Percentiles rank a stretch among this genome's conserved stretches.
Evolutionary conservation across 2,113 vertebrate genomes (phyloP).

Genomic region (Myrmecobius fasciatus): DNA sequence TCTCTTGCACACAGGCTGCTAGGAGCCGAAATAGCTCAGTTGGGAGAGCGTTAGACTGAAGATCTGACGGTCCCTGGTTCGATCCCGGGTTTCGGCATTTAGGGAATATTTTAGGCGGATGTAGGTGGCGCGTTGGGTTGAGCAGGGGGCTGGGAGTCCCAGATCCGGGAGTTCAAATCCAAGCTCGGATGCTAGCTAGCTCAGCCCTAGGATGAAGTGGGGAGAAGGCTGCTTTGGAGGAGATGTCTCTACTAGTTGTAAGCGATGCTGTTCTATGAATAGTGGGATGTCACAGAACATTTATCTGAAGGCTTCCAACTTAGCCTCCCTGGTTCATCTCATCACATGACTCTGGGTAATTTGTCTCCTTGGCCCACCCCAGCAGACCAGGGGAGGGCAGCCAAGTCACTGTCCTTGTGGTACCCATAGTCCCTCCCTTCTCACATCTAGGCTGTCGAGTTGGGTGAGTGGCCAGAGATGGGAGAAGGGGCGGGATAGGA

Average conservation of each 20-base stretch:
- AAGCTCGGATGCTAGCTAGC: neutral
- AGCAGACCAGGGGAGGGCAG: neutral
- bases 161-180: neutral
- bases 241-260: neutral
- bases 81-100: constrained; percentile 87
- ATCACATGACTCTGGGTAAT: neutral
- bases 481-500: neutral
- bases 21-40: constrained; percentile 88
- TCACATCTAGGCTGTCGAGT: neutral
- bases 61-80: constrained; percentile 88
- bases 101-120: neutral
- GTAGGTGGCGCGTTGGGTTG: neutral
- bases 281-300: neutral
- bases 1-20: neutral
- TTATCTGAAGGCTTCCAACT: neutral
- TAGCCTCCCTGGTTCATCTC: neutral
- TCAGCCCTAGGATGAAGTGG: neutral
- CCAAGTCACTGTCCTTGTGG: no score
- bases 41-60: constrained; percentile 90
- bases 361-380: neutral
- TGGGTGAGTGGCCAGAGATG: neutral
- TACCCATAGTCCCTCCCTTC: neutral
- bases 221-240: neutral
- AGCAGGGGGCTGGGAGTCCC: neutral
- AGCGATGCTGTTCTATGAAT: neutral